phyloP scores from a whole-genome alignment of 2,113 vertebrate species.

The Chaenogobius annularis region DNA sequence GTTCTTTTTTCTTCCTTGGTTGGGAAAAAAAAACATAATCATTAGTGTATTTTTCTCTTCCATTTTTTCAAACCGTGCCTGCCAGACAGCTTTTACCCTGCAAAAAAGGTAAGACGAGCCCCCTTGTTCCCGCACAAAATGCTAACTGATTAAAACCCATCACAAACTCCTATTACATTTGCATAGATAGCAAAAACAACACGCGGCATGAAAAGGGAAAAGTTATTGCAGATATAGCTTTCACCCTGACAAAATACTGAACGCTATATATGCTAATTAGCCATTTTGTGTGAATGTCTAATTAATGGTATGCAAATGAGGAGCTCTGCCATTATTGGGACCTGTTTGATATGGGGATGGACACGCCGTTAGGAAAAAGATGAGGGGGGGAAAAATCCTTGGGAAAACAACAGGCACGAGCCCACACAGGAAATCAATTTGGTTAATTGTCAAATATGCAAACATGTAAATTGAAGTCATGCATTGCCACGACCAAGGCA shows the following conservation, averaged over 20 bases:
- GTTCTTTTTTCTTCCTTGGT: constrained; percentile 32
- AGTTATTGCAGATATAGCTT: constrained; percentile 64
- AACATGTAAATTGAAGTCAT: constrained; percentile 71
- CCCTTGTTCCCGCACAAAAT: constrained; percentile 2
- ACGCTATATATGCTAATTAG: constrained; percentile 76
- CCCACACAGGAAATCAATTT: constrained; percentile 73
- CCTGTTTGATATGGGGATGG: constrained; percentile 71
- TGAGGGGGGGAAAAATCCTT: constrained; percentile 30
- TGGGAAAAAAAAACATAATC: constrained; percentile 35
- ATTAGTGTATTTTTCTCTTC: constrained; percentile 43
- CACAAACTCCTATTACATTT: constrained; percentile 52
- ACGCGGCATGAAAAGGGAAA: constrained; percentile 60
- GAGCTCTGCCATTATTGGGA: constrained; percentile 59
- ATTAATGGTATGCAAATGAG: constrained; percentile 81
- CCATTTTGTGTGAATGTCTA: constrained; percentile 72
- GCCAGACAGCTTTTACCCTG: constrained; percentile 29
- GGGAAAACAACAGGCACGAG: constrained; percentile 46
- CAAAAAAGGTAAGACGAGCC: constrained; percentile 39
- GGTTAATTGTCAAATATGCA: constrained; percentile 81
- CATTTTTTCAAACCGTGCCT: constrained; percentile 26
- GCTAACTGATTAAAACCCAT: constrained; percentile 59
- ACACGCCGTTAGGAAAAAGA: constrained; percentile 21
- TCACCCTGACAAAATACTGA: constrained; percentile 63
- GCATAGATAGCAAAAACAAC: constrained; percentile 62
- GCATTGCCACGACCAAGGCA: constrained; percentile 41